These are phyloP conservation scores for Scrobipalpa atriplicella DNA, from an alignment of 2,888 invertebrate species.

Conservation along the genomic window DNA sequence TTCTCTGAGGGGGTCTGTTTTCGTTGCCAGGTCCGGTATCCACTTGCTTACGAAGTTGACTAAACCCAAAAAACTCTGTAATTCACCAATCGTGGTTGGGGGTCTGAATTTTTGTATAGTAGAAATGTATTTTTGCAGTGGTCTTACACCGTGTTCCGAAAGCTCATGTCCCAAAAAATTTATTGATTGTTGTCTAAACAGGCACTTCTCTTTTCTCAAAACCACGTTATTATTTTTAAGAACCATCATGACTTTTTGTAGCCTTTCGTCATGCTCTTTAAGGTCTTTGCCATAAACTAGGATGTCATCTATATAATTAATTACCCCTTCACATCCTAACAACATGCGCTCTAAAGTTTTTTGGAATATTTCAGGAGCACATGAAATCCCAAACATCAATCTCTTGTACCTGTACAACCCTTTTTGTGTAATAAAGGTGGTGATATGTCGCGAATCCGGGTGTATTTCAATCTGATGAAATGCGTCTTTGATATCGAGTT, in stretches of 20 bases:
- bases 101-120: conserved; percentile 39
- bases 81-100: conserved; percentile 31
- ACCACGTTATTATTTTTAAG: conserved; percentile 32
- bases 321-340: conserved; percentile 44
- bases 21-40: conserved; percentile 27
- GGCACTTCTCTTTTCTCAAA: conserved; percentile 45
- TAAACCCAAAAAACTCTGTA: conserved; percentile 39
- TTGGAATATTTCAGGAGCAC: conserved; percentile 55
- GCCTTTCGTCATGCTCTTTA: conserved; percentile 43
- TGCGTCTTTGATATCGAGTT: conserved; percentile 51
- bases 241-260: conserved; percentile 37
- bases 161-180: conserved; percentile 47
- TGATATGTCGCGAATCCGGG: conserved; percentile 47
- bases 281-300: conserved; percentile 38
- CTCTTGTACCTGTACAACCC: conserved; percentile 57
- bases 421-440: conserved; percentile 53
- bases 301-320: conserved; percentile 59
- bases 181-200: conserved; percentile 37
- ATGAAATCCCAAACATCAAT: conserved; percentile 56
- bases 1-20: too few species aligned
- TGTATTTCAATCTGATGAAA: conserved; percentile 55
- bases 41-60: conserved; percentile 34
- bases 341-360: conserved; percentile 53
- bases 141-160: conserved; percentile 41
- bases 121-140: conserved; percentile 43